These are phyloP conservation scores for Tretioscincus oriximinensis DNA, from an alignment of 2,113 vertebrate species.

Conservation along the genomic window DNA sequence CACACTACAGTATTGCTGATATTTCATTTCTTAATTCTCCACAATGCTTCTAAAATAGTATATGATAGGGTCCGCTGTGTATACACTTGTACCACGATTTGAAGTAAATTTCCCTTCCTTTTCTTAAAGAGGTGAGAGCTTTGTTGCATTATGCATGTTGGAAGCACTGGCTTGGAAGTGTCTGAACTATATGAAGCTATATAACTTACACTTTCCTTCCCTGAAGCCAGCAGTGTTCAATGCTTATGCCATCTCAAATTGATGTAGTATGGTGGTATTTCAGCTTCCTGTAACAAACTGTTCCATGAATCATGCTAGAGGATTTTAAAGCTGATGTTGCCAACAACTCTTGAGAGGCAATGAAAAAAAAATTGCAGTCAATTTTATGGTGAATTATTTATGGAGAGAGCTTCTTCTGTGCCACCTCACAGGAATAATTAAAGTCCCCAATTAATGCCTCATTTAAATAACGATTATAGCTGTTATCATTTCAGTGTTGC, in stretches of 20 bases:
- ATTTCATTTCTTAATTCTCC: neutral
- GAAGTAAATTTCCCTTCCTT: neutral
- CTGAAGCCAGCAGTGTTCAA: neutral
- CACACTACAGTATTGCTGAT: neutral
- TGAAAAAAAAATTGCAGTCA: neutral
- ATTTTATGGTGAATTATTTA: constrained; percentile 60
- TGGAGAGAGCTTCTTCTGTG: constrained; percentile 37
- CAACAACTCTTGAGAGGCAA: constrained; percentile 9
- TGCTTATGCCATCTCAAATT: neutral
- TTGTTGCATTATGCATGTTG: neutral
- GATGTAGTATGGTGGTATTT: neutral
- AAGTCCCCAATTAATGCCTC: constrained; percentile 72
- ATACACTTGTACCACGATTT: neutral
- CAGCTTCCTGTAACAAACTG: neutral
- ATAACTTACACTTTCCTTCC: neutral
- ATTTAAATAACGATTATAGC: constrained; percentile 67
- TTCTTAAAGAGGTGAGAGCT: neutral
- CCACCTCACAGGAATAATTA: constrained; percentile 64
- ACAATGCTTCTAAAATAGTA: neutral
- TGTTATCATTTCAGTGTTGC: constrained; percentile 66
- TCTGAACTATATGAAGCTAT: neutral
- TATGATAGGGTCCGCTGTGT: neutral
- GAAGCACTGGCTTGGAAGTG: neutral
- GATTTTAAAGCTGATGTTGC: neutral
- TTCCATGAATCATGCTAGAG: neutral